These are phyloP conservation scores for Pan paniscus DNA, from an alignment of 2,113 vertebrate genomes.

Conservation along the genomic window DNA sequence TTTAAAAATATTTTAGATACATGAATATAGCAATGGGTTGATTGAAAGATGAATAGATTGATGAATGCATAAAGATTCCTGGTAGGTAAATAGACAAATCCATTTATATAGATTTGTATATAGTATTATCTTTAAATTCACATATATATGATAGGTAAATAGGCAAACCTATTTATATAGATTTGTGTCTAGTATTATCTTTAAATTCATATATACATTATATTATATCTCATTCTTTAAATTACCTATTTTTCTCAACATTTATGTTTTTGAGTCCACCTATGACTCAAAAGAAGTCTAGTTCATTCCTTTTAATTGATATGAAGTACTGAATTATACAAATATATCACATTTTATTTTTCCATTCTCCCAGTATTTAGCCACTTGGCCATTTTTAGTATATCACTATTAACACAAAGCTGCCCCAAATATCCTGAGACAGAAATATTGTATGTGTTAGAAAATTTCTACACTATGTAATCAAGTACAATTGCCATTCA, in stretches of 20 bases:
- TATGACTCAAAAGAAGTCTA: background rate
- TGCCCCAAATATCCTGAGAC: background rate
- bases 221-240: background rate
- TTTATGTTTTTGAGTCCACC: background rate
- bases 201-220: background rate
- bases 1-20: background rate
- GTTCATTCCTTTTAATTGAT: background rate
- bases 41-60: background rate
- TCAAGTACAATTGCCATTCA: background rate
- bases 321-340: background rate
- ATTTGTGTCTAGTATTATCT: background rate
- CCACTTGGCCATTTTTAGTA: background rate
- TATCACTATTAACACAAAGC: background rate
- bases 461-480: background rate
- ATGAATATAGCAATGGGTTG: background rate
- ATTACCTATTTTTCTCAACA: background rate
- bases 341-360: background rate
- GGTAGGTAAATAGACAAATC: background rate
- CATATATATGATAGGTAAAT: background rate
- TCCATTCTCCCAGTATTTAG: background rate
- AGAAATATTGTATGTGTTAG: background rate
- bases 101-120: background rate
- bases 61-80: background rate
- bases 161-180: background rate
- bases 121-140: background rate